A percentile compares a stretch with the other conserved stretches of the same genome.
Conservation (phyloP, 2,888 invertebrate genomes). For the Glaucopsyche alexis region DNA sequence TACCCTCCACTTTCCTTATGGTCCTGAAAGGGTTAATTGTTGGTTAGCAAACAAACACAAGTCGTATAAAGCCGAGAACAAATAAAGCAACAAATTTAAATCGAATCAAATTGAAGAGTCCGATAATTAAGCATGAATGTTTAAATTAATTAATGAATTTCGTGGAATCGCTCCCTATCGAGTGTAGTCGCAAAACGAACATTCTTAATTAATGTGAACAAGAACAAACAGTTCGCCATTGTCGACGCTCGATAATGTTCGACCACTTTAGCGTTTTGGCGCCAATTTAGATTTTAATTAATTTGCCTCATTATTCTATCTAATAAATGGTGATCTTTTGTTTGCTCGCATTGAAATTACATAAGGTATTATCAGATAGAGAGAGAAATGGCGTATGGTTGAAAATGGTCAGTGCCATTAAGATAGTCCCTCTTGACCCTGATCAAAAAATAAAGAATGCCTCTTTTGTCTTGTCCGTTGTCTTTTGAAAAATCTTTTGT, state of each 20-base stretch:
- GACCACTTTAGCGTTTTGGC: slow-evolving; percentile 45
- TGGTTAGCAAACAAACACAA: slow-evolving; percentile 14
- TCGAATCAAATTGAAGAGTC: slow-evolving; percentile 71
- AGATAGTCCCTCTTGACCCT: neutral
- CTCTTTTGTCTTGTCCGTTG: too few species aligned
- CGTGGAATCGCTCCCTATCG: slow-evolving; percentile 53
- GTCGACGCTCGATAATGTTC: slow-evolving; percentile 52
- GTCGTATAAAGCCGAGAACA: slow-evolving; percentile 42
- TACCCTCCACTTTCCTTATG: too few species aligned
- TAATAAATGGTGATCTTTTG: slow-evolving; percentile 1
- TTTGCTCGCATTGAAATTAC: neutral
- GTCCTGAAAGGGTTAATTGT: too few species aligned
- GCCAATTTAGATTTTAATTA: slow-evolving; percentile 33
- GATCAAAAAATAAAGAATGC: too few species aligned
- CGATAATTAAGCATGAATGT: slow-evolving; percentile 77
- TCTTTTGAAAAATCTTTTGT: too few species aligned
- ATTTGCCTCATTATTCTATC: slow-evolving; percentile 18
- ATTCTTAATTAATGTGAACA: slow-evolving; percentile 69
- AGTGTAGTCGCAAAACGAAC: slow-evolving; percentile 55
- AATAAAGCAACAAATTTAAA: slow-evolving; percentile 72
- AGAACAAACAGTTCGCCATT: slow-evolving; percentile 58
- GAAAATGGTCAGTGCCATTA: neutral
- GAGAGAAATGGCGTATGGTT: neutral
- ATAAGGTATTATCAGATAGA: neutral
- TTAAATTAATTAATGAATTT: slow-evolving; percentile 75